phyloP scores from a whole-genome alignment of 2,113 vertebrate species.

The Montifringilla adamsi region DNA sequence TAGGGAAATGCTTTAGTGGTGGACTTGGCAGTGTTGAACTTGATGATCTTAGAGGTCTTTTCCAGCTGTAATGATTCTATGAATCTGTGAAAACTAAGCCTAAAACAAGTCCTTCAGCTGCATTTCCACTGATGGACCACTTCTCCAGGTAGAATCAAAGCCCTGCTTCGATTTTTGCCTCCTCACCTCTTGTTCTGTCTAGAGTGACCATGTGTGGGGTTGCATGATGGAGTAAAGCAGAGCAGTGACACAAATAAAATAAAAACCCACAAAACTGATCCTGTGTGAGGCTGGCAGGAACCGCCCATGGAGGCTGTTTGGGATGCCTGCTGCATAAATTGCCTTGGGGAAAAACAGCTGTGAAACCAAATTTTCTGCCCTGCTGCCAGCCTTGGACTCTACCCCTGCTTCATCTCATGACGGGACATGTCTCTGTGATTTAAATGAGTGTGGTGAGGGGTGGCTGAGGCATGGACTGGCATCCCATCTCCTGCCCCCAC shows the following conservation, averaged over 20 bases:
- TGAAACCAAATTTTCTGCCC: not conserved
- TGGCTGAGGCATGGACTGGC: not conserved
- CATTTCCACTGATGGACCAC: not conserved
- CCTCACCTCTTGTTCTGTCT: not conserved
- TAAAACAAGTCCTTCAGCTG: not conserved
- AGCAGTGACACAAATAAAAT: not conserved
- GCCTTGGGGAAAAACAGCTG: not conserved
- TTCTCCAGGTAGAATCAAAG: not conserved
- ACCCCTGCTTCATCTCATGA: not conserved
- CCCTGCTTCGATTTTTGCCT: fast-evolving
- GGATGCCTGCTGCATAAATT: not conserved
- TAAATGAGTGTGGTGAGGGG: not conserved
- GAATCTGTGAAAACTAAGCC: not conserved
- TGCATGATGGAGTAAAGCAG: fast-evolving
- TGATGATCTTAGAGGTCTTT: not conserved
- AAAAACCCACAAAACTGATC: not conserved
- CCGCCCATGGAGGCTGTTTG: not conserved
- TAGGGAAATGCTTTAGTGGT: not conserved
- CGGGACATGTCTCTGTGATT: not conserved
- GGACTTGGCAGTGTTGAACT: not conserved
- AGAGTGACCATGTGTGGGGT: fast-evolving
- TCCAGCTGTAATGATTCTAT: not conserved
- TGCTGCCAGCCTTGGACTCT: not conserved
- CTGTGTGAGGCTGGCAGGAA: not conserved
- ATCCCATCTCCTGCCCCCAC: not conserved